phyloP scores from a whole-genome alignment of 2,888 invertebrate genomes.

The Masnerella sp. region DNA sequence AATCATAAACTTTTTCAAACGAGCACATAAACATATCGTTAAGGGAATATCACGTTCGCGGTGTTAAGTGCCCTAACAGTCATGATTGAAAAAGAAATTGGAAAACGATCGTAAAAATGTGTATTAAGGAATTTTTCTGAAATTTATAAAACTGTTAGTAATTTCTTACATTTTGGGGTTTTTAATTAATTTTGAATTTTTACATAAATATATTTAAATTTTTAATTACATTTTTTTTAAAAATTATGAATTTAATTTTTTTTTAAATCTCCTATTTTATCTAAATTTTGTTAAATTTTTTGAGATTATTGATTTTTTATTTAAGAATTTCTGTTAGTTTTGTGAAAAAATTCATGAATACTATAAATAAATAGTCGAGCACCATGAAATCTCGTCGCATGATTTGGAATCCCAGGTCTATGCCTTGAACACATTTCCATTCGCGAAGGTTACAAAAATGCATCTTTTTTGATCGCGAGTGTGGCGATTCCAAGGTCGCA shows the following conservation, averaged over 20 bases:
- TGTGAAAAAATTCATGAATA: conserved; percentile 18
- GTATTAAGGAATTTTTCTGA: too few relatives aligned
- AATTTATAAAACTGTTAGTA: too few relatives aligned
- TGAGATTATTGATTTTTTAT: background rate
- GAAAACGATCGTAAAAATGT: too few relatives aligned
- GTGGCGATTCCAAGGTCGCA: conserved; percentile 37
- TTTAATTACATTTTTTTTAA: background rate
- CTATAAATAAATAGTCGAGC: conserved; percentile 37
- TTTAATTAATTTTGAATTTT: too few relatives aligned
- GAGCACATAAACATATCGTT: too few relatives aligned
- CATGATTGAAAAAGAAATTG: too few relatives aligned
- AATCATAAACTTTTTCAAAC: too few relatives aligned
- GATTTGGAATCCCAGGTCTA: conserved; percentile 36
- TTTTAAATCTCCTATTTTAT: background rate
- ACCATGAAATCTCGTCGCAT: conserved; percentile 13
- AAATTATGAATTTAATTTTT: conserved; percentile 1
- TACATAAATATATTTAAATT: too few relatives aligned
- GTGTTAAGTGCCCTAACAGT: too few relatives aligned
- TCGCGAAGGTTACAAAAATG: conserved; percentile 40
- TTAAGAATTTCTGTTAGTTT: conserved; percentile 22
- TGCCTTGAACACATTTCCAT: conserved; percentile 33
- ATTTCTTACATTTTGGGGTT: too few relatives aligned
- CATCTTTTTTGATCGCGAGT: conserved; percentile 42
- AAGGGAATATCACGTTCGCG: too few relatives aligned
- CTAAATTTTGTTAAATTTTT: background rate